Evolutionary conservation across 2,797 vertebrate species (phyloP), one percentile per base, ranked within the genome.

Genomic region (Gorsachius magnificus): DNA sequence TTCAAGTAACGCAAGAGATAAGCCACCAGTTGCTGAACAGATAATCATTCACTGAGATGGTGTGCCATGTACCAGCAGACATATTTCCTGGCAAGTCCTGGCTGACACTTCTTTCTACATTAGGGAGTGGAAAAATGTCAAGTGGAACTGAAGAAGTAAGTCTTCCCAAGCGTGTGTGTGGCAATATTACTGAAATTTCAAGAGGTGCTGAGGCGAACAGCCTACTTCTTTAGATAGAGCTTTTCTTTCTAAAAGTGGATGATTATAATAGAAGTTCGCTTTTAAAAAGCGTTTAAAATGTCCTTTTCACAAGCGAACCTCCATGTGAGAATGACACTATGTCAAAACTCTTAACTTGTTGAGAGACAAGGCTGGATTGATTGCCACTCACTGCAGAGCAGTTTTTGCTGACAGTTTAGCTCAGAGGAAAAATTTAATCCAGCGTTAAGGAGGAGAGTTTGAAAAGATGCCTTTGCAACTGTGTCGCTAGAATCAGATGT

Each of bases 351-450:
- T 89, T 54, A 71, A 90, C 90, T 92, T 85, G 89, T 83, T 94
- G 87, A 93, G 90, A 96, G 93, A 95, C 92, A 97, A 96, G 94
- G 60, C 87, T 65, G 87, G 84, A 91, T 86, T 95, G 94, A 97
- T 96, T 96, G 87, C 94, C 63, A 56, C 90, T 94, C 82, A 48
- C 58, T 88, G 79, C 63, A 63, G 58, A 69, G 66, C 82, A 60
- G 65, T 81, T 97, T 96, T 83, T 93, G 93, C 95, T 96, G 96
- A 94, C 96, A 93, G 33, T 81, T 93, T 61, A 84, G 80, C 78
- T 83, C 58, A 53, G 84, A 90, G 88, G 46, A 43, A 90, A 89
- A 95, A 89, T 48, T 16, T n/a, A 82, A 69, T 89, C 80, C 76
- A 53, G 48, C 3, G 0, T 77, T 84, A 82, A 15, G 76, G 51